Evolutionary conservation across 2,113 vertebrate genomes (phyloP).

Genomic region (Amazona guildingii): DNA sequence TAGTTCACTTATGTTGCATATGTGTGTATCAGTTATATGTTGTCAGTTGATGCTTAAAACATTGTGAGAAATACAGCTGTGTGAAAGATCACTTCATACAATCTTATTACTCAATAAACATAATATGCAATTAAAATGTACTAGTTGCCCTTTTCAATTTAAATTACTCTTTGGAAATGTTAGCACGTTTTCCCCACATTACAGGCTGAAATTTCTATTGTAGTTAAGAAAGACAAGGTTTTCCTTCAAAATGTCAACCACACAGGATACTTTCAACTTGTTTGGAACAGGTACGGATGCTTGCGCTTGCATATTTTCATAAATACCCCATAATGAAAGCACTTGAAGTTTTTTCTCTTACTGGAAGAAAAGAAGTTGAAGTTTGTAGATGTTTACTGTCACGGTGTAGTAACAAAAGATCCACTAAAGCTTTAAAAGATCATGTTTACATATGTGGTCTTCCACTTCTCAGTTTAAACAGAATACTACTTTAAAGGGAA

Average conservation of each 20-base stretch:
- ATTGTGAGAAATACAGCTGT: neutral
- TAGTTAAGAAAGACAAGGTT: neutral
- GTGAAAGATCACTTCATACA: neutral
- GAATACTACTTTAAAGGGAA: neutral
- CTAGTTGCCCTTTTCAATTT: neutral
- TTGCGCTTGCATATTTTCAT: neutral
- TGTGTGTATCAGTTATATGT: neutral
- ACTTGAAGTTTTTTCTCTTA: neutral
- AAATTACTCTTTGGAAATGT: neutral
- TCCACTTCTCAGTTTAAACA: neutral
- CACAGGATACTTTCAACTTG: neutral
- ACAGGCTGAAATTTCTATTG: neutral
- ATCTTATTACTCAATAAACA: neutral
- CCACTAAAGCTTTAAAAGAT: neutral
- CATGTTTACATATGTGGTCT: fast-evolving
- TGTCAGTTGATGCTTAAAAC: neutral
- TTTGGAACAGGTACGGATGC: neutral
- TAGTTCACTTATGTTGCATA: neutral
- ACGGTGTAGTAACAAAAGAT: neutral
- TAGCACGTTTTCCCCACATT: neutral
- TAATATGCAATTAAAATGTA: neutral
- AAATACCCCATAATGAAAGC: neutral
- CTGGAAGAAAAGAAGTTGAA: neutral
- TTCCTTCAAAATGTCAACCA: neutral
- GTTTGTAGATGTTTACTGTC: neutral